Conservation (phyloP, 2,113 vertebrate genomes). For the Cyprinodon variegatus region DNA sequence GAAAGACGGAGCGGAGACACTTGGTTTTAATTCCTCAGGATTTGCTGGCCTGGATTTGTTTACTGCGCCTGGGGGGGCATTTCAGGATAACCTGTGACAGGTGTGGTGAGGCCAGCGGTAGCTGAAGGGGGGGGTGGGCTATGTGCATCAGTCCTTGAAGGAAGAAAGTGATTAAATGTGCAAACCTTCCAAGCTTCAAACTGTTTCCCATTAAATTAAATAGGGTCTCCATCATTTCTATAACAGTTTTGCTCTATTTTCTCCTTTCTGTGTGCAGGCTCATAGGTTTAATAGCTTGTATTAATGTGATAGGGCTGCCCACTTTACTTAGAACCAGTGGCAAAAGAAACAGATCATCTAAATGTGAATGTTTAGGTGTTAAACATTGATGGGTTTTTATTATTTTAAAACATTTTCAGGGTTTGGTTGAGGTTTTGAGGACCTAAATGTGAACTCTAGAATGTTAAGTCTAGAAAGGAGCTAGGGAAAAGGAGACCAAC, state of each 20-base stretch:
- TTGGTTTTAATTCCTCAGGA: conserved; percentile 24
- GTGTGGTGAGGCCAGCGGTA: neutral
- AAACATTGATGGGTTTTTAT: too few species aligned
- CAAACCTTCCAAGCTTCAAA: neutral
- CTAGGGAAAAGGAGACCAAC: too few species aligned
- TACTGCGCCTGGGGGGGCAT: neutral
- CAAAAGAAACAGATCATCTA: neutral
- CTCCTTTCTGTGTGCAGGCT: too few species aligned
- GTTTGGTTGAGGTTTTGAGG: too few species aligned
- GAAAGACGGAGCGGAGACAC: conserved; percentile 26
- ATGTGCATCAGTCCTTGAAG: neutral
- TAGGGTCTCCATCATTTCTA: too few species aligned
- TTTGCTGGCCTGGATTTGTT: conserved; percentile 20
- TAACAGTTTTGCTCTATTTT: too few species aligned
- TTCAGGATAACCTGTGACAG: conserved; percentile 1
- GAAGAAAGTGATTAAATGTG: neutral
- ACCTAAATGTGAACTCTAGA: too few species aligned
- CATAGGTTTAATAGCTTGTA: too few species aligned
- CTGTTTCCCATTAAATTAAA: neutral
- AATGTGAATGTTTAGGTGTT: neutral
- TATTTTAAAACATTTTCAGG: too few species aligned
- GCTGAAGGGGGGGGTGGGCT: neutral
- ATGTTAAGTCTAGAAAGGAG: too few species aligned
- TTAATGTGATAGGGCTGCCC: too few species aligned
- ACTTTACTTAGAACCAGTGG: neutral